A percentile compares a stretch with the other conserved stretches of the same genome.
Conservation (phyloP, 2,888 invertebrate species). For the Agriotes lineatus region DNA sequence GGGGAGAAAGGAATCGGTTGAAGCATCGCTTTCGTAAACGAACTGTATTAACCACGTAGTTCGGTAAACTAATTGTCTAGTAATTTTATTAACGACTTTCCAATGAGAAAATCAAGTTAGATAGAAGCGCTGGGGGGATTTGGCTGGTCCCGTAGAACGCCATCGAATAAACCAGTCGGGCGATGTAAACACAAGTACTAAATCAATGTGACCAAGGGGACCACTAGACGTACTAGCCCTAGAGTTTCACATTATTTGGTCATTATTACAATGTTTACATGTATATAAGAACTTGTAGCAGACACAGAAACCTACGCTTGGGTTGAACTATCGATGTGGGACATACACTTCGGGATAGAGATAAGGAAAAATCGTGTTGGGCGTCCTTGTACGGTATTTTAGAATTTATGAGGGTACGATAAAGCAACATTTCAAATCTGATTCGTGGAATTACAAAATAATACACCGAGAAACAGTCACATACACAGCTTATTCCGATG, state of each 20-base stretch:
- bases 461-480: too few relatives aligned
- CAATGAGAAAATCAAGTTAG: slow-evolving; percentile 47
- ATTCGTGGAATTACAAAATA: too few relatives aligned
- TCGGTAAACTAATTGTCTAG: slow-evolving; percentile 50
- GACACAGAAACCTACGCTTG: background rate
- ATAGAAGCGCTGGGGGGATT: slow-evolving; percentile 36
- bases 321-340: background rate
- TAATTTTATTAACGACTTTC: slow-evolving; percentile 52
- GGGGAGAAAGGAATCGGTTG: background rate
- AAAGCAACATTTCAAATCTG: too few relatives aligned
- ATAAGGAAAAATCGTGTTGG: too few relatives aligned
- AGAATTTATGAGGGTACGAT: too few relatives aligned
- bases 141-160: slow-evolving; percentile 25
- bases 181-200: slow-evolving; percentile 53
- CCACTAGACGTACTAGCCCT: slow-evolving; percentile 36
- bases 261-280: slow-evolving; percentile 37
- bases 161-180: slow-evolving; percentile 46
- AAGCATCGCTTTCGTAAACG: slow-evolving; percentile 5
- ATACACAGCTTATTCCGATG: too few relatives aligned
- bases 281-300: slow-evolving; percentile 18
- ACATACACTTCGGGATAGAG: background rate
- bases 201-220: slow-evolving; percentile 54
- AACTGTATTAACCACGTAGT: slow-evolving; percentile 23
- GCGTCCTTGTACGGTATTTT: too few relatives aligned
- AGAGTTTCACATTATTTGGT: slow-evolving; percentile 27